Conservation (phyloP, 2,888 invertebrate species). For the Fragum whitleyi region DNA sequence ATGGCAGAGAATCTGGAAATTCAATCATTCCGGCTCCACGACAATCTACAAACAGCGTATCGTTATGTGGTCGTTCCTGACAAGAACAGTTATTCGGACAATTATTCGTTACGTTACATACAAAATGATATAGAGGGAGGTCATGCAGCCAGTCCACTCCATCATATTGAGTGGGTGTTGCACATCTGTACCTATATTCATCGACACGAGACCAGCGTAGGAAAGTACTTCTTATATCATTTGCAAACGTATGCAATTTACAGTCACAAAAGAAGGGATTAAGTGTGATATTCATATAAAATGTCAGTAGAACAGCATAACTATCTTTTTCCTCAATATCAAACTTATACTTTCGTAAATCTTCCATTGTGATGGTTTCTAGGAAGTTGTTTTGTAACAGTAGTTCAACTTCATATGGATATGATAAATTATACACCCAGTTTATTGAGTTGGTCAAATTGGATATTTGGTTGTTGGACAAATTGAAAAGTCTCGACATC, state of each 20-base stretch:
- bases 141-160: conserved; percentile 66
- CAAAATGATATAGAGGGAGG: conserved; percentile 42
- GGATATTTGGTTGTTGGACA: conserved; percentile 53
- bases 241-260: conserved; percentile 39
- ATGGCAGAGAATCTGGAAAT: conserved; percentile 56
- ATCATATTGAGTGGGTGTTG: conserved; percentile 29
- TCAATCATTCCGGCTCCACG: conserved; percentile 40
- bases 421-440: conserved; percentile 60
- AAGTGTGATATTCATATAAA: conserved; percentile 52
- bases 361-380: not conserved
- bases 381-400: conserved; percentile 58
- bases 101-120: conserved; percentile 55
- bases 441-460: conserved; percentile 57
- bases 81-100: conserved; percentile 65
- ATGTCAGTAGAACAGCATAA: conserved; percentile 23
- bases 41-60: conserved; percentile 60
- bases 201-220: conserved; percentile 59
- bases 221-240: conserved; percentile 46
- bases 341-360: conserved; percentile 31
- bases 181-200: conserved; percentile 56
- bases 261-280: conserved; percentile 68
- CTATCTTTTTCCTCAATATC: not conserved
- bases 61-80: conserved; percentile 63
- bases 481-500: conserved; percentile 45
- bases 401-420: conserved; percentile 57